Percentiles rank a stretch among this genome's conserved stretches.
These are phyloP conservation scores for Drosophila saltans DNA, from an alignment of 1,140 invertebrate species.

Conservation along the genomic window DNA sequence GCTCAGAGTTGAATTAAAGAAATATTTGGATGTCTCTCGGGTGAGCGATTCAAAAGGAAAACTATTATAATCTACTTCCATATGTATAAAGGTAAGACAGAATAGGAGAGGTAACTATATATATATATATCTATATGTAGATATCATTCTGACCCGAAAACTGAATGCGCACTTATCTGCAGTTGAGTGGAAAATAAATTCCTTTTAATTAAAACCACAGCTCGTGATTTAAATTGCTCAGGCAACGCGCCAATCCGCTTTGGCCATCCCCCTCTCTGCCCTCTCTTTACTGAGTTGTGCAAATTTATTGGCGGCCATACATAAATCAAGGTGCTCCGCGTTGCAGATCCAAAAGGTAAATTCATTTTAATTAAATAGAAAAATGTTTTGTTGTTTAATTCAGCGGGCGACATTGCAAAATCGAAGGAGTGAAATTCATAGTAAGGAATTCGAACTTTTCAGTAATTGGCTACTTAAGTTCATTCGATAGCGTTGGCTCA, in stretches of 20 bases:
- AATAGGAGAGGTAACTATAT: too few species aligned
- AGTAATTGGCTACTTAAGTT: constrained; percentile 79
- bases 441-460: constrained; percentile 71
- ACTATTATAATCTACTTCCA: constrained; percentile 40
- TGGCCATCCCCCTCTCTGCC: neutral
- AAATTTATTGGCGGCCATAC: constrained; percentile 74
- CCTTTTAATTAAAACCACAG: constrained; percentile 81
- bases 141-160: constrained; percentile 30
- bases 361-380: constrained; percentile 81
- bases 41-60: constrained; percentile 36
- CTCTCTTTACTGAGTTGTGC: constrained; percentile 25
- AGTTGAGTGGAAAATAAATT: constrained; percentile 79
- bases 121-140: constrained; percentile 32
- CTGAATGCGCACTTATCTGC: constrained; percentile 74
- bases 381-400: constrained; percentile 70
- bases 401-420: constrained; percentile 58
- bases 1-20: neutral
- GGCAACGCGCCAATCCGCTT: constrained; percentile 26
- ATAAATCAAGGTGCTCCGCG: constrained; percentile 60
- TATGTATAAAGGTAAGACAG: too few species aligned
- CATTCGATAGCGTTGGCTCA: constrained; percentile 62
- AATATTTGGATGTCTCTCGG: neutral
- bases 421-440: constrained; percentile 59
- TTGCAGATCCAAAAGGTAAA: constrained; percentile 61
- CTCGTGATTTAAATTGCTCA: constrained; percentile 75